Evolutionary conservation across 2,888 invertebrate species (phyloP), one percentile per base, ranked within the genome.

Genomic region (Caenorhabditis doughertyi): DNA sequence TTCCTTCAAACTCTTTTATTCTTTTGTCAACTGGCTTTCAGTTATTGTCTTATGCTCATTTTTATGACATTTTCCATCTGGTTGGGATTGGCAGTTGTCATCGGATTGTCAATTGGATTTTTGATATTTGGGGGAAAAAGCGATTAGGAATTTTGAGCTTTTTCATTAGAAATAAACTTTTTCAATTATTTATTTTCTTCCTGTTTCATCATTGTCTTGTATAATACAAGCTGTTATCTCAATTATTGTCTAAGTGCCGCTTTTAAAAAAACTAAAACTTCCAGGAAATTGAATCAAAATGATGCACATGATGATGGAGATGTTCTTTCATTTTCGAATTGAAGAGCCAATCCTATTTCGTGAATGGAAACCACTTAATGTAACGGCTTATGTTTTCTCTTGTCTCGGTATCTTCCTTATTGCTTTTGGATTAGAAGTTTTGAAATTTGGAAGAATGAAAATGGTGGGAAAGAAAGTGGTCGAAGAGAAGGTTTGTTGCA

Each of bases 11-110:
- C 90, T 0, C 9, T 84, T 16, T 83, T 90, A 23, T 91, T 89
- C 73, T 82, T 85, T 9, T 32, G 89, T 7, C 90, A 91, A 80
- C 56, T 90, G 11, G 74, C 16, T n/a, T 65, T 90, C 60, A 76
- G 85, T 72, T 91, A 91, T 76, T 62, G 88, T 55, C 79, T 91
- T 53, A 91, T 91, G 91, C 85, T 91, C 25, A 84, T 88, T 65
- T 90, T 91, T 76, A 91, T 91, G 91, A 90, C 90, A 11, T 91
- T 91, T 68, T 89, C 89, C 47, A 29, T 90, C 16, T 91, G 90
- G 89, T 74, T 91, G 1, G 87, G 90, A 16, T 27, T 90, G 9
- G 87, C 91, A 9, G 81, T 85, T n/a, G 87, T 89, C 23, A 13
- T 72, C 23, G 88, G 88, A 9, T 32, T 87, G 21, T 80, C 89